phyloP scores from a whole-genome alignment of 2,888 invertebrate genomes.

The Capitulum mitella region DNA sequence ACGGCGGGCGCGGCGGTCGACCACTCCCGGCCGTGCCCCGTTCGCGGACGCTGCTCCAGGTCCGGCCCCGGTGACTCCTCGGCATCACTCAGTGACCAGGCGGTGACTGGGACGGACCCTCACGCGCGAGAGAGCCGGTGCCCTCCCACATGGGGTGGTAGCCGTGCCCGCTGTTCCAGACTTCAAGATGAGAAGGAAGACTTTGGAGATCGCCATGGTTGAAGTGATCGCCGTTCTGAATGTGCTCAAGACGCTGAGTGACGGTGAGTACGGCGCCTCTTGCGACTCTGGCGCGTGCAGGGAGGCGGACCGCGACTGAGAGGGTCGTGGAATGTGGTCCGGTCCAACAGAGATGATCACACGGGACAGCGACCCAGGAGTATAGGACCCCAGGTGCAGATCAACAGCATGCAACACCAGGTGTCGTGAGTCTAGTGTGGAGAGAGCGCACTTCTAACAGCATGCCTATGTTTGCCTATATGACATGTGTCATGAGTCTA shows the following conservation, averaged over 20 bases:
- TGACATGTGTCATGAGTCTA: too few relatives aligned
- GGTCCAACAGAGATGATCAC: too few relatives aligned
- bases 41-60: neutral
- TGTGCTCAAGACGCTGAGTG: conserved; percentile 70
- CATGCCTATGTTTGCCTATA: too few relatives aligned
- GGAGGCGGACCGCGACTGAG: too few relatives aligned
- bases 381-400: too few relatives aligned
- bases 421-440: too few relatives aligned
- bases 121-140: neutral
- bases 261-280: conserved; percentile 54
- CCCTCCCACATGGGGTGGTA: neutral
- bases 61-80: neutral
- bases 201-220: conserved; percentile 60
- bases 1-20: neutral
- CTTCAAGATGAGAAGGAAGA: conserved; percentile 54
- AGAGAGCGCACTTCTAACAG: too few relatives aligned
- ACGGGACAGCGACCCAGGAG: too few relatives aligned
- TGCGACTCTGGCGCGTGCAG: too few relatives aligned
- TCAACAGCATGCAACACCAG: too few relatives aligned
- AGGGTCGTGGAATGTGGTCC: too few relatives aligned
- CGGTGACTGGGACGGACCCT: neutral
- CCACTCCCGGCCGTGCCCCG: neutral
- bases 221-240: conserved; percentile 77
- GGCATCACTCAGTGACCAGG: neutral
- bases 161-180: neutral